These are phyloP conservation scores for Orientallactaga sibirica DNA, from an alignment of 2,797 vertebrate genomes.

Conservation along the genomic window DNA sequence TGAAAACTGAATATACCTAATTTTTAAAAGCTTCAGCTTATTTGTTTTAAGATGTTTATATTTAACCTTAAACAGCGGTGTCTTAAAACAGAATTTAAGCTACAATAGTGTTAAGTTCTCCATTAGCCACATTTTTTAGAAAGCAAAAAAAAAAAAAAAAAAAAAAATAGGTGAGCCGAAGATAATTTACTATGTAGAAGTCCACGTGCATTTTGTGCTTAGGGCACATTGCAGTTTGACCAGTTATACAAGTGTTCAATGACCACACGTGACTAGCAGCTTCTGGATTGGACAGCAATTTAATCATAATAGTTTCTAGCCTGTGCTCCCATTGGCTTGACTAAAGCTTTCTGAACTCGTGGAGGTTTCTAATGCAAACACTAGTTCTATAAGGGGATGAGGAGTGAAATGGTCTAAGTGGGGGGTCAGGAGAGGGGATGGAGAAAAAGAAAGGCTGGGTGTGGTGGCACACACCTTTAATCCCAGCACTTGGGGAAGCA, in stretches of 20 bases:
- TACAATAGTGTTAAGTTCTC: neutral
- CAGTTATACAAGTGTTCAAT: neutral
- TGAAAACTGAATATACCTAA: constrained; percentile 10
- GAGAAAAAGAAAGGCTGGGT: too few relatives aligned
- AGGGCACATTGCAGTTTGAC: neutral
- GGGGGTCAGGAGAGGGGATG: too few relatives aligned
- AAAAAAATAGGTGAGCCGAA: neutral
- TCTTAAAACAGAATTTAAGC: neutral
- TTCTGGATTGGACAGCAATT: neutral
- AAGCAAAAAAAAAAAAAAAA: neutral
- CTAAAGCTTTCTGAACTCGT: neutral
- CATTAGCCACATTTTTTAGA: neutral
- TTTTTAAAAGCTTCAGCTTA: constrained; percentile 14
- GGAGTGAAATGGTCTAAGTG: too few relatives aligned
- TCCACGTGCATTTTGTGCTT: neutral
- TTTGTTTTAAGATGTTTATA: constrained; percentile 42
- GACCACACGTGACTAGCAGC: neutral
- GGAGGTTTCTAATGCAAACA: neutral
- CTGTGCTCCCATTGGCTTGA: neutral
- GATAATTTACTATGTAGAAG: neutral
- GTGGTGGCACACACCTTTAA: too few relatives aligned
- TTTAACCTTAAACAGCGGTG: neutral
- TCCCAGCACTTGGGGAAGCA: too few relatives aligned
- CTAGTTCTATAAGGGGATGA: neutral
- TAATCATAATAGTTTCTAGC: neutral